A percentile compares a stretch with the other conserved stretches of the same genome.
Conservation (phyloP, 2,113 vertebrate species). For the Ptychochromis oligacanthus region DNA sequence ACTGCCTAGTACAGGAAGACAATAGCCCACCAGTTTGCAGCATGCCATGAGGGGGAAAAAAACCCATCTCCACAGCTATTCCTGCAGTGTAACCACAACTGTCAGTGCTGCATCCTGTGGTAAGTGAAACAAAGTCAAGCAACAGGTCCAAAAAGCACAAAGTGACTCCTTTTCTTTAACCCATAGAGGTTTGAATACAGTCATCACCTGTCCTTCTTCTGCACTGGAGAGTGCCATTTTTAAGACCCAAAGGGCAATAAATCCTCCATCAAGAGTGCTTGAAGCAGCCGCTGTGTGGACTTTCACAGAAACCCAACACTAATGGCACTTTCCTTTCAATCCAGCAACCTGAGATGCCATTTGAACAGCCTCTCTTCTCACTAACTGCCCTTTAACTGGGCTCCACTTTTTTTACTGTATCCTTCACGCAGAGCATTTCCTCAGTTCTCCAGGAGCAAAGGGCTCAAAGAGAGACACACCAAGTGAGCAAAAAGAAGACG, state of each 20-base stretch:
- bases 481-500: background rate
- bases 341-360: conserved; percentile 54
- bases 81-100: background rate
- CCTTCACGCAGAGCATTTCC: background rate
- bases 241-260: conserved; percentile 7
- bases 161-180: background rate
- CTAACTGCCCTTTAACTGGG: conserved; percentile 53
- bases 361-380: conserved; percentile 45
- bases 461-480: background rate
- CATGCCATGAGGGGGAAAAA: too few relatives aligned
- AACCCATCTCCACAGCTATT: background rate
- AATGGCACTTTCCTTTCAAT: conserved; percentile 60
- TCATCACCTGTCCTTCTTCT: background rate
- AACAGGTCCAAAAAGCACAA: background rate
- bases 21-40: conserved; percentile 43
- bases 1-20: conserved; percentile 57
- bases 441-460: background rate
- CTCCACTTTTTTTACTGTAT: background rate
- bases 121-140: background rate
- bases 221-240: background rate
- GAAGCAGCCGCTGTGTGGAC: conserved; percentile 32
- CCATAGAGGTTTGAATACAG: background rate
- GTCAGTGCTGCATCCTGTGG: background rate
- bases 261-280: conserved; percentile 35
- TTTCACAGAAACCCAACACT: conserved; percentile 69